Conservation (phyloP, 2,113 vertebrate genomes). For the Ceratotherium simum region DNA sequence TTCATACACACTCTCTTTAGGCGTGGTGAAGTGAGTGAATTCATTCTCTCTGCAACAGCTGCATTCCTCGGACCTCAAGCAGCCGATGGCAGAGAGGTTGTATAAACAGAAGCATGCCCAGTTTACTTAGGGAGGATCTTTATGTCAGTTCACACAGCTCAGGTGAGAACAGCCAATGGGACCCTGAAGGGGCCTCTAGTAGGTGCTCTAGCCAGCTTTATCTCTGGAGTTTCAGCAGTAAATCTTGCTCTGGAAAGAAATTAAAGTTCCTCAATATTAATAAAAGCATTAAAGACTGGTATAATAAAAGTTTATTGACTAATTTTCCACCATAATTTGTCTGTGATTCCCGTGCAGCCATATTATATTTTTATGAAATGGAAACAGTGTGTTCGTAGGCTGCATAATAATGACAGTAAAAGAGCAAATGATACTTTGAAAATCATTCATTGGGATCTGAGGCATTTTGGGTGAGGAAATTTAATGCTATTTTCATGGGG, state of each 20-base stretch:
- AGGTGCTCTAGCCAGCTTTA: neutral
- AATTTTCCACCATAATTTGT: constrained; percentile 82
- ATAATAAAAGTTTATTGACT: constrained; percentile 84
- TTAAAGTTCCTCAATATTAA: constrained; percentile 80
- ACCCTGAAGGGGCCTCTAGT: neutral
- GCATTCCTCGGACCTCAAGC: neutral
- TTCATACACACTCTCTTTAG: neutral
- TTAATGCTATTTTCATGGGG: constrained; percentile 14
- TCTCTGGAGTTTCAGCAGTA: constrained; percentile 67
- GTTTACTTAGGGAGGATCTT: neutral
- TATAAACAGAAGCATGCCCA: neutral
- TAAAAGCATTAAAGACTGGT: constrained; percentile 75
- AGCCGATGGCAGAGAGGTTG: neutral
- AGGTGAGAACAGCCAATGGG: neutral
- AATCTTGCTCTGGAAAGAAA: constrained; percentile 76
- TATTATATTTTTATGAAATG: constrained; percentile 77
- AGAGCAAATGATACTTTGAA: constrained; percentile 64
- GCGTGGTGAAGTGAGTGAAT: neutral
- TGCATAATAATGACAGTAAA: constrained; percentile 43
- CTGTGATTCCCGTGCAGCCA: constrained; percentile 65
- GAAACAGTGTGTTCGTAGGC: constrained; percentile 44
- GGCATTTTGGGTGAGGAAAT: constrained; percentile 42
- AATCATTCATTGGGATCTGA: constrained; percentile 56
- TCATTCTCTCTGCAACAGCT: neutral
- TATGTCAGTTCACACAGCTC: neutral